Conservation (phyloP, 2,888 invertebrate genomes). For the Gandaritis pyraliata region DNA sequence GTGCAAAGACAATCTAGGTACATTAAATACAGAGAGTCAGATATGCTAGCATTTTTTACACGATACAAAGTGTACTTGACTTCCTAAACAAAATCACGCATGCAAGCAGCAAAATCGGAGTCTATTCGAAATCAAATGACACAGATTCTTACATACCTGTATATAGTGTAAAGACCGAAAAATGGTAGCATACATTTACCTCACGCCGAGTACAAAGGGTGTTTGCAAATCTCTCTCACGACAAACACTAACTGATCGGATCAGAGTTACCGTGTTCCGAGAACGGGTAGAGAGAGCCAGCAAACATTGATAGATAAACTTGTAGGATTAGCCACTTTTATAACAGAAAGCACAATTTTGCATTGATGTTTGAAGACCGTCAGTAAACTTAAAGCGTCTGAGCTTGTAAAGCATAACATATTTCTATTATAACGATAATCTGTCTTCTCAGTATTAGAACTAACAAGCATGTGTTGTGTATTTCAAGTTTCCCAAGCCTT, state of each 20-base stretch:
- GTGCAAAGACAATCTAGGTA: too few relatives aligned
- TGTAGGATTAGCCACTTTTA: slow-evolving; percentile 9
- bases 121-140: slow-evolving; percentile 38
- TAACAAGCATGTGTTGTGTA: not conserved
- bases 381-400: not conserved
- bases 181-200: slow-evolving; percentile 51
- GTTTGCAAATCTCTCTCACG: slow-evolving; percentile 66
- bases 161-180: slow-evolving; percentile 49
- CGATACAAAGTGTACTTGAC: not conserved
- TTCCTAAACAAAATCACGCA: slow-evolving; percentile 5
- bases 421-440: not conserved
- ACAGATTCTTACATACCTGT: slow-evolving; percentile 34
- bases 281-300: slow-evolving; percentile 37
- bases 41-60: too few relatives aligned
- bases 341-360: slow-evolving; percentile 2
- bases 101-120: slow-evolving; percentile 23
- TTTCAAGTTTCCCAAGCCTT: not conserved
- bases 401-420: not conserved
- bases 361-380: not conserved
- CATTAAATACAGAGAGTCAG: too few relatives aligned
- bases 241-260: slow-evolving; percentile 66
- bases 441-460: not conserved
- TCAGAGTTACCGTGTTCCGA: slow-evolving; percentile 54
- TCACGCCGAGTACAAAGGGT: slow-evolving; percentile 57
- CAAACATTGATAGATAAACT: slow-evolving; percentile 23